A percentile compares a stretch with the other conserved stretches of the same genome.
These are phyloP conservation scores for Sebastes kiyomatsui DNA, from an alignment of 2,797 vertebrate genomes.

Conservation along the genomic window DNA sequence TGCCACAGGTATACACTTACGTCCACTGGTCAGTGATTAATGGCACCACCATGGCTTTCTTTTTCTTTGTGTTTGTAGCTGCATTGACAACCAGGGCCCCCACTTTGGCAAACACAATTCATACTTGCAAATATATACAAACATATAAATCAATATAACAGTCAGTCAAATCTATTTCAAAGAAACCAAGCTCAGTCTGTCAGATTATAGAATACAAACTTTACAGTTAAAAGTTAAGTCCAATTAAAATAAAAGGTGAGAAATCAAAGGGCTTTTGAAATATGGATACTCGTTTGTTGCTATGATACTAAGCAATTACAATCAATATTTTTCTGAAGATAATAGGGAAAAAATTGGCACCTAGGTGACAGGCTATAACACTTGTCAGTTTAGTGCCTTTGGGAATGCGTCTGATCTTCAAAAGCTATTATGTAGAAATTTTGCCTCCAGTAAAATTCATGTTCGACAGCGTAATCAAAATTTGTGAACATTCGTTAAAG, in stretches of 20 bases:
- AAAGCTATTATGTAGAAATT: constrained; percentile 4
- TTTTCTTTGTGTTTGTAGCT: constrained; percentile 11
- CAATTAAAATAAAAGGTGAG: not conserved
- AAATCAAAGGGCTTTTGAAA: constrained; percentile 2
- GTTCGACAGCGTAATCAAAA: not conserved
- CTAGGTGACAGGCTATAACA: constrained; percentile 14
- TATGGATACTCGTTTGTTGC: constrained; percentile 9
- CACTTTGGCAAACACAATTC: not conserved
- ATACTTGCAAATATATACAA: not conserved
- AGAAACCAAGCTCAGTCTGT: not conserved
- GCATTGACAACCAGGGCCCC: not conserved
- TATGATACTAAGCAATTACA: constrained; percentile 33
- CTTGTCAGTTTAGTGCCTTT: constrained; percentile 34
- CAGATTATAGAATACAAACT: not conserved
- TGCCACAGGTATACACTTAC: constrained; percentile 62
- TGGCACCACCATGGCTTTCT: constrained; percentile 47
- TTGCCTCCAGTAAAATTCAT: constrained; percentile 21
- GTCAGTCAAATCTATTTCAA: not conserved
- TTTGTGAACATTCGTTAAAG: not conserved
- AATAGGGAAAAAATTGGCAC: constrained; percentile 10
- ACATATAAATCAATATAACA: not conserved
- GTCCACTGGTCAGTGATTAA: constrained; percentile 58
- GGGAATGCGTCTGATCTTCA: constrained; percentile 23
- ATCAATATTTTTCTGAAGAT: constrained; percentile 27
- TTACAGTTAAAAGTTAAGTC: not conserved